Base-by-base conservation (phyloP, 1,140 invertebrate species). In the Dendroctonus ponderosae region DNA sequence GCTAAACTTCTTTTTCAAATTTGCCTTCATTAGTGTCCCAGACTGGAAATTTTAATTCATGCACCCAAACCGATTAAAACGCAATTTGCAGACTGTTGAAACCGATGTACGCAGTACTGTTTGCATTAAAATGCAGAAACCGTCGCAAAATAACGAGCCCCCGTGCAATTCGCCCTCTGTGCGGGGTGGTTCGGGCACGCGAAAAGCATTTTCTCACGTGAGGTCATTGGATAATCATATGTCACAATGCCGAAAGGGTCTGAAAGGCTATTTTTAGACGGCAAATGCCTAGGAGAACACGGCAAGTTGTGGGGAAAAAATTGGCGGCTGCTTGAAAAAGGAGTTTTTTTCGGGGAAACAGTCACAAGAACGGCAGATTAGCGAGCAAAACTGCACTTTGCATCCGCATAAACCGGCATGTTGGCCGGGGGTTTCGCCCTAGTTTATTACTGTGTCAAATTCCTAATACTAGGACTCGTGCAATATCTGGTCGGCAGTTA, bases 371-470 rank as follows among this genome's bases (percentile, higher is more conserved):
- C 26, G 1, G 26, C 26, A 26, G 3, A 26, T 26, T 2, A 26
- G 1, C 26, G 26, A 3, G 26, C 26, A 26, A 26, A 26, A 26
- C 26, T 26, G 26, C 26, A 26, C 43, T 46, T 11, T 46, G 43
- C 12, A 9, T 56, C 53, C 41, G 53, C 53, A 56, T 56, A 56
- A 11, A 56, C 11, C 39, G 41, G 6, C 9, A 11, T 39, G 7
- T 46, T 56, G 41, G 11, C 39, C 26, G 26, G 26, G 48, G 52
- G 42, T 38, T 12, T 49, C 40, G n/a, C 41, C 14, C 14, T 64
- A 44, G 50, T 53, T 53, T 64, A 53, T 56, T 46, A 64, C 59
- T 62, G 42, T 64, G 56, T 58, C 63, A 66, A 50, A 66, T 59
- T 58, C 40, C 54, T 66, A 66, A 66, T 59, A 43, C 56, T 58